These are phyloP conservation scores for Echinarachnius parma DNA, from an alignment of 53 echinoderm and acorn worm species.

Conservation along the genomic window DNA sequence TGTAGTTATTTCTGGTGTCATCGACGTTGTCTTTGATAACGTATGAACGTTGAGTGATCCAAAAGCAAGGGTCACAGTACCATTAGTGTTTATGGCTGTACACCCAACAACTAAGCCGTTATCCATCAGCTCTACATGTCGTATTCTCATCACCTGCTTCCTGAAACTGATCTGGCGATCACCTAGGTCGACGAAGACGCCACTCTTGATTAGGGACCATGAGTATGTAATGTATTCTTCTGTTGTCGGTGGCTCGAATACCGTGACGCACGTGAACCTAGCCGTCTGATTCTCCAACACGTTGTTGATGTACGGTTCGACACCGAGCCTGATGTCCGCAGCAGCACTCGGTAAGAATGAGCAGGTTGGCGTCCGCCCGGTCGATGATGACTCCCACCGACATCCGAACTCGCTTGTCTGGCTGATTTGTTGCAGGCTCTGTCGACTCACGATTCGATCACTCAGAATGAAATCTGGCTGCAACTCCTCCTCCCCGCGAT, in stretches of 20 bases:
- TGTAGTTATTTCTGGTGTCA: background rate
- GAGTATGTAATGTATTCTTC: constrained; percentile 6
- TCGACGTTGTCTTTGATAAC: constrained; percentile 1
- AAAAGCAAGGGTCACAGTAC: background rate
- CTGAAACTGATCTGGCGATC: constrained; percentile 25
- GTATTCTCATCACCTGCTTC: constrained; percentile 23
- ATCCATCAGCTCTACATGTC: background rate
- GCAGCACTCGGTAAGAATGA: background rate
- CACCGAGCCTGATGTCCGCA: constrained; percentile 6
- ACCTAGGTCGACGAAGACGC: constrained; percentile 1
- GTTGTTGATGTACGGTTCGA: constrained; percentile 18
- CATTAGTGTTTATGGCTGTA: constrained; percentile 5
- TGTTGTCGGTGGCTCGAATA: background rate
- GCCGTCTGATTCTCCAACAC: constrained; percentile 12
- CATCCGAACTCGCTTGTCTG: constrained; percentile 20
- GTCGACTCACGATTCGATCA: constrained; percentile 29
- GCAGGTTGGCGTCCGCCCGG: background rate
- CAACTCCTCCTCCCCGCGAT: background rate
- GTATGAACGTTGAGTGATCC: constrained; percentile 5
- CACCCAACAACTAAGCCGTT: constrained; percentile 11
- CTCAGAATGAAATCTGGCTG: background rate
- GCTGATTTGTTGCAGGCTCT: background rate
- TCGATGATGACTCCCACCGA: background rate
- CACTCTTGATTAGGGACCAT: constrained; percentile 10
- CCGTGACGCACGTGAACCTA: constrained; percentile 8